Percentiles rank a stretch among this genome's conserved stretches.
Evolutionary conservation across 2,113 vertebrate genomes (phyloP).

Genomic region (Enhydra lutris): DNA sequence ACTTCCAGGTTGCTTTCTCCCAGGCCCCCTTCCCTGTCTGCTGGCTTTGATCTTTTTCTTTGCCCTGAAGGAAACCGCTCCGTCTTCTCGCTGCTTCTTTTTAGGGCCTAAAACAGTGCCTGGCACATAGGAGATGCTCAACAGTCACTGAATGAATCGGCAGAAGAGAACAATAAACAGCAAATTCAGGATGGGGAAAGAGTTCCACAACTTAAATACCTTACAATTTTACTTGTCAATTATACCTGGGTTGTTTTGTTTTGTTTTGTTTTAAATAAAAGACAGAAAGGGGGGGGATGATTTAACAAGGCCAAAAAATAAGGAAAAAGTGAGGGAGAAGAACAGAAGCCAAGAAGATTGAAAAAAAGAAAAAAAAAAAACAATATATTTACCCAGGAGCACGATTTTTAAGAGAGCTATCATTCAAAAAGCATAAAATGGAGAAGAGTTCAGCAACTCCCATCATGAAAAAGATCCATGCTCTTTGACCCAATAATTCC

Average conservation of each 20-base stretch:
- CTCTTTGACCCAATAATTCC: constrained; percentile 30
- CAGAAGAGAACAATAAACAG: background rate
- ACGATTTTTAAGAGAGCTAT: background rate
- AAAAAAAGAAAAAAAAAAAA: background rate
- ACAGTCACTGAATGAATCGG: background rate
- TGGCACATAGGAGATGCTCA: background rate
- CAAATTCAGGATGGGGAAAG: background rate
- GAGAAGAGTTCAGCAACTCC: background rate
- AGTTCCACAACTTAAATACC: background rate
- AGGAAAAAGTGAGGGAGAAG: background rate
- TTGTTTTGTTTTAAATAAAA: background rate
- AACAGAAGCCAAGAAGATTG: background rate
- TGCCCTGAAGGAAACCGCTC: background rate
- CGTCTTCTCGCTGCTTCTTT: background rate
- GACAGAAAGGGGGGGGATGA: background rate
- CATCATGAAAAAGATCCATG: background rate
- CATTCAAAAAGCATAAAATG: background rate
- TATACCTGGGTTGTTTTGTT: background rate
- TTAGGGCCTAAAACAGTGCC: background rate
- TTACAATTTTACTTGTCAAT: background rate
- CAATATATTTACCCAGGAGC: background rate
- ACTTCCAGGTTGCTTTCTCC: background rate
- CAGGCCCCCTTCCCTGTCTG: background rate
- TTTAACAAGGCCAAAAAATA: background rate
- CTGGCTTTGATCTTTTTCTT: background rate